These are phyloP conservation scores for Drosophila sechellia DNA, from an alignment of 1,140 invertebrate genomes.

Conservation along the genomic window DNA sequence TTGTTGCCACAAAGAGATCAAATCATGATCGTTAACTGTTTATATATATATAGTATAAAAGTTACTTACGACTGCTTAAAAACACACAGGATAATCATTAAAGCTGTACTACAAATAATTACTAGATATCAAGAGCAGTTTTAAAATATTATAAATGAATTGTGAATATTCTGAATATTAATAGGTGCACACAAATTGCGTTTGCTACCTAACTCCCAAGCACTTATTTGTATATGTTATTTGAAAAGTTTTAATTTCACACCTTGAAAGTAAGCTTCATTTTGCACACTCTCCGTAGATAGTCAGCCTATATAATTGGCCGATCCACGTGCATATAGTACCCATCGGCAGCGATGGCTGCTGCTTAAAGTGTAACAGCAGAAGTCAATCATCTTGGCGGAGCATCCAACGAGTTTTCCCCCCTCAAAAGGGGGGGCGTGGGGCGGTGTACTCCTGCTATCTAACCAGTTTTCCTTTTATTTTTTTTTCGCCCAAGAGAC, in stretches of 20 bases:
- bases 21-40: too few relatives aligned
- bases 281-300: neutral
- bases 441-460: neutral
- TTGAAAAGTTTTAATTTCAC: neutral
- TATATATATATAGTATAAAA: too few relatives aligned
- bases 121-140: too few relatives aligned
- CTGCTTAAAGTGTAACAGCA: slow-evolving; percentile 74
- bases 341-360: slow-evolving; percentile 23
- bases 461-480: slow-evolving; percentile 26
- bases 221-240: neutral
- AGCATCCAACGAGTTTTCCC: slow-evolving; percentile 37
- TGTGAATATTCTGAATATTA: too few relatives aligned
- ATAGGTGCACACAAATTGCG: too few relatives aligned
- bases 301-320: neutral
- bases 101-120: too few relatives aligned
- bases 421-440: neutral
- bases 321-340: neutral
- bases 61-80: too few relatives aligned
- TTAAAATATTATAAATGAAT: too few relatives aligned
- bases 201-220: too few relatives aligned
- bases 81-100: too few relatives aligned
- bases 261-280: neutral
- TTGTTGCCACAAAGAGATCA: too few relatives aligned
- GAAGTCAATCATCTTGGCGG: slow-evolving; percentile 65
- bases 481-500: neutral